Conservation (phyloP, 2,113 vertebrate genomes). For the Ceyx melanurus region DNA sequence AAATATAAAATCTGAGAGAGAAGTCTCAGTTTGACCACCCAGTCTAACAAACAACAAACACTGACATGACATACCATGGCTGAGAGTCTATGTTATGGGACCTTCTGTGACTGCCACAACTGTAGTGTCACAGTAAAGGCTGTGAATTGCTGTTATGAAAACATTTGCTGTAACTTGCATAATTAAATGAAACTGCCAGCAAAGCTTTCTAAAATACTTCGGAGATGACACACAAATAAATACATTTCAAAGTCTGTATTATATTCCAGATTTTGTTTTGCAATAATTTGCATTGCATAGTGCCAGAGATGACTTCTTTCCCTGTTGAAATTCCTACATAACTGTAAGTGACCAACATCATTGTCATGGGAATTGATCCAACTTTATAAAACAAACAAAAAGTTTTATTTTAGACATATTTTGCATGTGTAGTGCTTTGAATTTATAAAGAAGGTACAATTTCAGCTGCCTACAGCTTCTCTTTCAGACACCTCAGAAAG, state of each 20-base stretch:
- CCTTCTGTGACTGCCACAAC: conserved; percentile 74
- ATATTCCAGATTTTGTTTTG: neutral
- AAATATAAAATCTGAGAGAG: conserved; percentile 63
- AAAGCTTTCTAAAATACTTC: conserved; percentile 75
- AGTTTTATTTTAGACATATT: neutral
- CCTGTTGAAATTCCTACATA: neutral
- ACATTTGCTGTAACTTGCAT: conserved; percentile 81
- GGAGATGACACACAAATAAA: conserved; percentile 71
- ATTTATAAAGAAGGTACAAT: neutral
- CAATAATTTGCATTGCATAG: neutral
- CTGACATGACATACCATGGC: conserved; percentile 63
- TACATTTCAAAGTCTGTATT: conserved; percentile 46
- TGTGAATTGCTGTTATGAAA: conserved; percentile 85
- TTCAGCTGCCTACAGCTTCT: neutral
- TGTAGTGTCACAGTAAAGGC: conserved; percentile 74
- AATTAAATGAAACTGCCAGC: conserved; percentile 80
- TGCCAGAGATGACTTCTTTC: neutral
- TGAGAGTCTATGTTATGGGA: conserved; percentile 58
- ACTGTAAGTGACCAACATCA: neutral
- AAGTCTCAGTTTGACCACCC: conserved; percentile 70
- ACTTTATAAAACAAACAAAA: neutral
- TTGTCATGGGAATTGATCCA: neutral
- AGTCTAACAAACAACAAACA: conserved; percentile 65
- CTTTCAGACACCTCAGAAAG: neutral
- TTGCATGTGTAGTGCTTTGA: neutral